Conservation (phyloP, 2,113 vertebrate species). For the Phyllostomus hastatus region DNA sequence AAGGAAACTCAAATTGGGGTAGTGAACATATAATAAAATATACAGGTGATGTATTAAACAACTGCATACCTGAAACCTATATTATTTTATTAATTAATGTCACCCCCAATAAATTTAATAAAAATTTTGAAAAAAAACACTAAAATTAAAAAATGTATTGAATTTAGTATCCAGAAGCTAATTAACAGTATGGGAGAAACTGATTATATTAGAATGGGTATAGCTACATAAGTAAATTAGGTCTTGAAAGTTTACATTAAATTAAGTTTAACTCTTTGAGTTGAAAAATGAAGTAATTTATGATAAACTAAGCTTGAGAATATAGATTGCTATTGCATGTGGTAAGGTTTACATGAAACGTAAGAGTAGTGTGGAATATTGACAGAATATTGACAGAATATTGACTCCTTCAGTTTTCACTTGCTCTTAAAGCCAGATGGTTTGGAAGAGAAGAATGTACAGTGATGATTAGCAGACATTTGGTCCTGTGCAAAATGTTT, state of each 20-base stretch:
- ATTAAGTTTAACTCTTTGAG: neutral
- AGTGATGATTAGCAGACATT: neutral
- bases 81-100: no score
- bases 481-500: neutral
- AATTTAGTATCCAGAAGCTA: neutral
- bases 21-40: no score
- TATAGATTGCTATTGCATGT: neutral
- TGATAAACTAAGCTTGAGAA: neutral
- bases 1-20: no score
- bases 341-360: neutral
- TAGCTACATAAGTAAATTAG: neutral
- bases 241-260: neutral
- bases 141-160: neutral
- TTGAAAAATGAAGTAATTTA: neutral
- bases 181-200: neutral
- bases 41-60: no score
- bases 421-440: neutral
- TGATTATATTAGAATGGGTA: neutral
- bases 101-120: neutral
- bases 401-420: neutral
- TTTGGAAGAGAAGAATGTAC: neutral
- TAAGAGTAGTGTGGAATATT: neutral
- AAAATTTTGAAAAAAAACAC: neutral
- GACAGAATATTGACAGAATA: accelerated
- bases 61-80: no score